phyloP scores from a whole-genome alignment of 2,888 invertebrate genomes.

The Linnaemya vulpina region DNA sequence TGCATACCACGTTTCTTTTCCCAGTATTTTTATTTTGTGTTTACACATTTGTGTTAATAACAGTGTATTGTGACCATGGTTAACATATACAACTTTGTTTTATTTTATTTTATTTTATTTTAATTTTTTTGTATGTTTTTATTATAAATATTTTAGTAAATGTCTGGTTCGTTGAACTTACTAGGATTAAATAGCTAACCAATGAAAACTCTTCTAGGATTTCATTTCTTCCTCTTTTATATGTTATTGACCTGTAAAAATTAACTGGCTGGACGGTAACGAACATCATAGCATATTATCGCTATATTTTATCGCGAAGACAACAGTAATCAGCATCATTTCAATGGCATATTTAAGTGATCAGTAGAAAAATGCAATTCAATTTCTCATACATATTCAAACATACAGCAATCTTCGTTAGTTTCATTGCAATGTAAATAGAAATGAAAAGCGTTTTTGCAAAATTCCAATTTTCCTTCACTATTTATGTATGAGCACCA shows the following conservation, averaged over 20 bases:
- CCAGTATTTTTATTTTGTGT: background rate
- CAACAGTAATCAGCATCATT: constrained; percentile 10
- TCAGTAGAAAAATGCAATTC: background rate
- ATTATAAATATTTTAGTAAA: background rate
- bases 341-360: background rate
- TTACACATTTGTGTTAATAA: constrained; percentile 42
- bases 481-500: background rate
- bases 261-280: background rate
- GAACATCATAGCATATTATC: too few species aligned
- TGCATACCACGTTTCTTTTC: too few species aligned
- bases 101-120: too few species aligned
- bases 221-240: background rate
- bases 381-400: constrained; percentile 23
- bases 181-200: constrained; percentile 22
- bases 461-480: constrained; percentile 2
- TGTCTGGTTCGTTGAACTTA: constrained; percentile 71
- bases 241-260: background rate
- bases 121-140: constrained; percentile 1
- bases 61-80: constrained; percentile 55
- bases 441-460: background rate
- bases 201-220: constrained; percentile 45
- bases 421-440: constrained; percentile 40
- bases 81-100: constrained; percentile 38
- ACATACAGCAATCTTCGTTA: background rate
- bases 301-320: background rate